These are phyloP conservation scores for Sialis lutaria DNA, from an alignment of 2,888 invertebrate species.

Conservation along the genomic window DNA sequence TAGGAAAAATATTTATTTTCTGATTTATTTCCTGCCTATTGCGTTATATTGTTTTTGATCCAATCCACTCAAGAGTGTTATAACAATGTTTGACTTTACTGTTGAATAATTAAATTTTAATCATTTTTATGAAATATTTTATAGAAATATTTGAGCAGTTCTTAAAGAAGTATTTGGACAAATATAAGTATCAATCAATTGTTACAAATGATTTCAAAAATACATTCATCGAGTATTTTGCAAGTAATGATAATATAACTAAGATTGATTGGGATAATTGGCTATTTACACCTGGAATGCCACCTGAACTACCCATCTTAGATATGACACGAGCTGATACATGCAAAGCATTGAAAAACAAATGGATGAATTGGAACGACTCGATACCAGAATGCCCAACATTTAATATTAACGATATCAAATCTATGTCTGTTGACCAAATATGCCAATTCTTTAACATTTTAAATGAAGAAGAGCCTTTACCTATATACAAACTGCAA, in stretches of 20 bases:
- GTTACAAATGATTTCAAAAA: conserved; percentile 65
- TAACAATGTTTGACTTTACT: too few species aligned
- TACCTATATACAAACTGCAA: conserved; percentile 37
- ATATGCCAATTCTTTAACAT: conserved; percentile 48
- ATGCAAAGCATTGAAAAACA: conserved; percentile 35
- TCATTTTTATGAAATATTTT: conserved; percentile 14
- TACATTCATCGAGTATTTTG: conserved; percentile 54
- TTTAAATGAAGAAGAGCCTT: conserved; percentile 36
- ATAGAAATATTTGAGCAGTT: conserved; percentile 62
- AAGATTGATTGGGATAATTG: conserved; percentile 71
- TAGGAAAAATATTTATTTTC: too few species aligned
- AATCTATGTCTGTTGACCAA: conserved; percentile 42
- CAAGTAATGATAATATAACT: conserved; percentile 33
- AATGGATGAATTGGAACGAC: conserved; percentile 34
- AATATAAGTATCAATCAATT: conserved; percentile 67
- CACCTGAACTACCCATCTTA: conserved; percentile 66
- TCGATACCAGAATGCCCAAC: conserved; percentile 18
- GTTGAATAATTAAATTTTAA: too few species aligned
- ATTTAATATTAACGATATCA: conserved; percentile 33
- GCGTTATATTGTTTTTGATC: too few species aligned
- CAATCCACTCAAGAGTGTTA: too few species aligned
- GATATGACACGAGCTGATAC: conserved; percentile 46
- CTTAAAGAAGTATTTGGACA: conserved; percentile 59
- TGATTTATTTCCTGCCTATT: too few species aligned
- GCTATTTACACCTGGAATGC: conserved; percentile 75